Conservation (phyloP, 2,888 invertebrate species). For the Andrena haemorrhoa region DNA sequence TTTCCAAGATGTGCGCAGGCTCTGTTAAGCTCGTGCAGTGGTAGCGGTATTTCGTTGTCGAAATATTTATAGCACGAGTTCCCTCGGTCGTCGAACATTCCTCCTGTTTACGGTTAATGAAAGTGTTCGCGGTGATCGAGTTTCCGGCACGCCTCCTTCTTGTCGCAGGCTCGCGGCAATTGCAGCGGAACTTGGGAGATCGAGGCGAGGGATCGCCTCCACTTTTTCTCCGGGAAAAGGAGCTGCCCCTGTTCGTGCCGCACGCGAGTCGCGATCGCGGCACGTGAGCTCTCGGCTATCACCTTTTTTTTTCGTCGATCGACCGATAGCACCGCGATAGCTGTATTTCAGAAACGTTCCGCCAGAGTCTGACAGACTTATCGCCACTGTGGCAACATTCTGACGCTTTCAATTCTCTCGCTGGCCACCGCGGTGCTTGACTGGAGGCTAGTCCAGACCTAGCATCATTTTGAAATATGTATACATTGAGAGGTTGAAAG, state of each 20-base stretch:
- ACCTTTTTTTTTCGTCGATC: slow-evolving; percentile 39
- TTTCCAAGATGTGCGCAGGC: too few relatives aligned
- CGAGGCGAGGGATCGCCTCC: slow-evolving; percentile 16
- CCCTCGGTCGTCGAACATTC: slow-evolving; percentile 31
- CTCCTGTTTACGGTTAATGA: slow-evolving; percentile 43
- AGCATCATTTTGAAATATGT: background rate
- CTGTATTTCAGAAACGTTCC: background rate
- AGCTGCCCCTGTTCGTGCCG: slow-evolving; percentile 59
- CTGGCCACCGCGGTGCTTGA: background rate
- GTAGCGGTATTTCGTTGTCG: background rate
- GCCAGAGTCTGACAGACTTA: slow-evolving; percentile 38
- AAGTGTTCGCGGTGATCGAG: slow-evolving; percentile 54
- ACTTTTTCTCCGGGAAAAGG: slow-evolving; percentile 42
- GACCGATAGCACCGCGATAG: slow-evolving; percentile 29
- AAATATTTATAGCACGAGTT: slow-evolving; percentile 7
- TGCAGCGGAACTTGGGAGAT: slow-evolving; percentile 22
- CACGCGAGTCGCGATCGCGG: slow-evolving; percentile 70
- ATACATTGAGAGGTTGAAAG: background rate
- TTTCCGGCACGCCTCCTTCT: slow-evolving; percentile 63
- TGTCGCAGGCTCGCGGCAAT: slow-evolving; percentile 41
- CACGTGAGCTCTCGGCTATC: slow-evolving; percentile 58
- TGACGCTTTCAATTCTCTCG: slow-evolving; percentile 55
- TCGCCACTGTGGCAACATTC: slow-evolving; percentile 30
- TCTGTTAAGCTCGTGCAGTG: too few relatives aligned
- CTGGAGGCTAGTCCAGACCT: slow-evolving; percentile 4